Conservation (phyloP, 2,113 vertebrate species). For the Leptobrachium ailaonicum region DNA sequence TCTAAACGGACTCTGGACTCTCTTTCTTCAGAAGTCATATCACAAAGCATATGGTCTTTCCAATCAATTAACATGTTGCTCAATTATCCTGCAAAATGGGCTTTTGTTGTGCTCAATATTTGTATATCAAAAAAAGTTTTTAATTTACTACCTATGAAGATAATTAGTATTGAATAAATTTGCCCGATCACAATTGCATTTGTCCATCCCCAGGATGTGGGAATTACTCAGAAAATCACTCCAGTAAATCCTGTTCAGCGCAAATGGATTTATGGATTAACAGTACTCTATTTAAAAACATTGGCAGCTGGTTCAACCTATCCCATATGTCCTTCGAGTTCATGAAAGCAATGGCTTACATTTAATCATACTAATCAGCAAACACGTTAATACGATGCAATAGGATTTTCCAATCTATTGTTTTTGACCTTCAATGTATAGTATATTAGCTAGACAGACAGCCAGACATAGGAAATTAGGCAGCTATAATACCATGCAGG, state of each 20-base stretch:
- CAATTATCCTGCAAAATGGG: background rate
- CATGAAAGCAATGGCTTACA: constrained; percentile 45
- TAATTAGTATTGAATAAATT: constrained; percentile 23
- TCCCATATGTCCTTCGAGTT: constrained; percentile 35
- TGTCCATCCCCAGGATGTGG: constrained; percentile 23
- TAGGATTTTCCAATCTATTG: constrained; percentile 40
- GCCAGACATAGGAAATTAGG: no score
- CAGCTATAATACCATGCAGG: no score
- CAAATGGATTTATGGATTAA: constrained; percentile 46
- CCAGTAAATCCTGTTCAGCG: constrained; percentile 44
- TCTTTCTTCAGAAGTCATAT: no score
- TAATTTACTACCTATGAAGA: constrained; percentile 1
- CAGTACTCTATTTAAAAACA: constrained; percentile 46
- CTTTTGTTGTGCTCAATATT: background rate
- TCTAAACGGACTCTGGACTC: no score
- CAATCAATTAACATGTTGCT: background rate
- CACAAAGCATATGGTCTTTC: no score
- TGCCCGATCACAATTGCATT: constrained; percentile 13
- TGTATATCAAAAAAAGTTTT: background rate
- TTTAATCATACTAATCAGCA: constrained; percentile 45
- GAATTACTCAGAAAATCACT: constrained; percentile 38
- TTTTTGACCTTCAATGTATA: constrained; percentile 33
- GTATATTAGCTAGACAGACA: no score
- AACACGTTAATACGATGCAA: constrained; percentile 44
- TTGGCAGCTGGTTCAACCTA: constrained; percentile 40